Conservation (phyloP, 2,888 invertebrate genomes). For the Plagodis pulveraria region DNA sequence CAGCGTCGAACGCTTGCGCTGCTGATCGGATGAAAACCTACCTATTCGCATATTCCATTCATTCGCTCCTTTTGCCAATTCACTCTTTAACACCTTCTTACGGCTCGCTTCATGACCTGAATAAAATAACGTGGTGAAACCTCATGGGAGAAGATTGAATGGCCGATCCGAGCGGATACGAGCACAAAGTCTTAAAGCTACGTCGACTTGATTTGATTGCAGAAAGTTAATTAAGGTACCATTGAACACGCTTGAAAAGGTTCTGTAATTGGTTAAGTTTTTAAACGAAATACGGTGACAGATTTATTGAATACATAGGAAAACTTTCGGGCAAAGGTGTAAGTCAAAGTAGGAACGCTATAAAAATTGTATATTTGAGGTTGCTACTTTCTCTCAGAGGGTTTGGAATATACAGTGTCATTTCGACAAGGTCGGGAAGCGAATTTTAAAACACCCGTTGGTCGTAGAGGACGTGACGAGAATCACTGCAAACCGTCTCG, state of each 20-base stretch:
- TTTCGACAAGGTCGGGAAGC: constrained; percentile 48
- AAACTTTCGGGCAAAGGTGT: too few relatives aligned
- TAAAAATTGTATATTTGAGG: constrained; percentile 33
- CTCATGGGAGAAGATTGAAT: constrained; percentile 67
- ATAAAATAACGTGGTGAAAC: constrained; percentile 71
- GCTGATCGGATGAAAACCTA: constrained; percentile 59
- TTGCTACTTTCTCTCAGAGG: constrained; percentile 26
- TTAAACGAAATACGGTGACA: too few relatives aligned
- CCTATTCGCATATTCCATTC: constrained; percentile 74
- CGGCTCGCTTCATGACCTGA: constrained; percentile 72
- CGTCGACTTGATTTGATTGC: constrained; percentile 26
- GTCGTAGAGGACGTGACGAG: constrained; percentile 63
- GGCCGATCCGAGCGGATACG: constrained; percentile 51
- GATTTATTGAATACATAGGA: too few relatives aligned
- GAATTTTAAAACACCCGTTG: constrained; percentile 64
- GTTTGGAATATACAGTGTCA: constrained; percentile 35
- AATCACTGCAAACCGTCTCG: constrained; percentile 54
- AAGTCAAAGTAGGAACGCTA: too few relatives aligned
- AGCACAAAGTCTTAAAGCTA: constrained; percentile 48
- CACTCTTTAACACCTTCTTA: constrained; percentile 82
- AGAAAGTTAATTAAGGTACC: constrained; percentile 34
- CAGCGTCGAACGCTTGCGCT: constrained; percentile 52
- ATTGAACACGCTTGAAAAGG: constrained; percentile 25
- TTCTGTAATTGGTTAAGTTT: not conserved
- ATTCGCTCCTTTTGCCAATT: constrained; percentile 75